These are phyloP conservation scores for Drosophila leonis DNA, from an alignment of 2,888 invertebrate species.

Conservation along the genomic window DNA sequence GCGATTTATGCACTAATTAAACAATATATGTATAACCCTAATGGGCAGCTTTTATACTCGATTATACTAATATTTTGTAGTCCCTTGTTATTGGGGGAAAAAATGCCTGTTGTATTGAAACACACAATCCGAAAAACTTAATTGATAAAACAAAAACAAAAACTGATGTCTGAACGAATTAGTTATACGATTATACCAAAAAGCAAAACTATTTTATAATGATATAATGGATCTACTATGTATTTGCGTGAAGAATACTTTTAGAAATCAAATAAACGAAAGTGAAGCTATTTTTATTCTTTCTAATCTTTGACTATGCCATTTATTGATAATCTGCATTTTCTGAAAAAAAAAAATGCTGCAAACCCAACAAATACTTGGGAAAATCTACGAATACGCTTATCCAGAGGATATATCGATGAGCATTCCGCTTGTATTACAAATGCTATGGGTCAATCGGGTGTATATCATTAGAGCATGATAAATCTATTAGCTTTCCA, in stretches of 20 bases:
- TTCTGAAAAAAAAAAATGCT: too few species aligned
- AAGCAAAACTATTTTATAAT: conserved; percentile 44
- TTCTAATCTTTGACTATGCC: neutral
- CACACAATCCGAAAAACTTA: conserved; percentile 6
- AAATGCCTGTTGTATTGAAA: conserved; percentile 16
- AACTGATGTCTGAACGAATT: conserved; percentile 35
- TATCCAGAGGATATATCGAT: neutral
- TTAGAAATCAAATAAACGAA: conserved; percentile 27
- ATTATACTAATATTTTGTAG: conserved; percentile 38
- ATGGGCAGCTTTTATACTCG: conserved; percentile 53
- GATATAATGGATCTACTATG: conserved; percentile 22
- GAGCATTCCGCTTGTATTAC: neutral
- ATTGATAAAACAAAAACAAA: conserved; percentile 1
- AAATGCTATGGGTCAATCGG: too few species aligned
- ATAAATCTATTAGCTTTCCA: neutral
- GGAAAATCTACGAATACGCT: too few species aligned
- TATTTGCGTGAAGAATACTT: conserved; percentile 16
- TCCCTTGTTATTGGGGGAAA: conserved; percentile 44
- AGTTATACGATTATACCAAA: conserved; percentile 64
- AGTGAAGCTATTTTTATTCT: neutral
- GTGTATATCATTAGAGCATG: too few species aligned
- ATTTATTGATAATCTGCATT: neutral
- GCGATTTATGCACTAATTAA: conserved; percentile 32
- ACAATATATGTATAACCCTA: conserved; percentile 26
- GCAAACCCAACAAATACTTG: too few species aligned